phyloP scores from a whole-genome alignment of 2,888 invertebrate genomes.

The Tenodera sinensis region DNA sequence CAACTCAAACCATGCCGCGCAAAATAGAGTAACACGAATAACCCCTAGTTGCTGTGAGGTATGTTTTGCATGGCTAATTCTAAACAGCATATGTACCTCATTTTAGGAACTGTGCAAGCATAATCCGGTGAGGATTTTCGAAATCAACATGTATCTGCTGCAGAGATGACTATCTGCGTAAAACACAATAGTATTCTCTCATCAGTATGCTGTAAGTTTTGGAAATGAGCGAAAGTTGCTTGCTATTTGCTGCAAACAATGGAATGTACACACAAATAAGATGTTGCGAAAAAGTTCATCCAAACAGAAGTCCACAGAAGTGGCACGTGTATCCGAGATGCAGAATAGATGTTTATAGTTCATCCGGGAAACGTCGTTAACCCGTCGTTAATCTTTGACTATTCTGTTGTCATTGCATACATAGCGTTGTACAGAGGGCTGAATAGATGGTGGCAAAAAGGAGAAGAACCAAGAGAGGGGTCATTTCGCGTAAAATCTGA shows the following conservation, averaged over 20 bases:
- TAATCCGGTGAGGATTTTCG: not conserved
- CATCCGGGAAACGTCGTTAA: not conserved
- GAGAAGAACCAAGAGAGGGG: too few species aligned
- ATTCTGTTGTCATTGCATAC: not conserved
- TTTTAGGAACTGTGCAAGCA: not conserved
- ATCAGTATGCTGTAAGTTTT: not conserved
- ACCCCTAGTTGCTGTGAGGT: too few species aligned
- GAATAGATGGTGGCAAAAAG: too few species aligned
- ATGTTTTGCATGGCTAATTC: too few species aligned
- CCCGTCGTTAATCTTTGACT: not conserved
- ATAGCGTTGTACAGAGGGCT: too few species aligned
- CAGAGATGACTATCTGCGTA: not conserved
- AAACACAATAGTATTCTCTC: not conserved
- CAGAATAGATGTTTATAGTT: not conserved
- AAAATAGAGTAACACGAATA: too few species aligned
- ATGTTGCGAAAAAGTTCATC: not conserved
- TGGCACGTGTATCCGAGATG: not conserved
- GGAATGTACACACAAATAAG: not conserved
- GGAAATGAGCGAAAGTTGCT: not conserved
- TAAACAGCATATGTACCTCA: not conserved
- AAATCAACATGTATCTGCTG: not conserved
- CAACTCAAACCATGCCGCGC: too few species aligned
- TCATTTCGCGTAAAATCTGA: too few species aligned
- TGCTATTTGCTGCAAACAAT: not conserved
- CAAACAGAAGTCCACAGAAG: not conserved